Evolutionary conservation across 2,888 invertebrate genomes (phyloP), one percentile per base, ranked within the genome.

Genomic region (Xanthorhoe spadicearia): DNA sequence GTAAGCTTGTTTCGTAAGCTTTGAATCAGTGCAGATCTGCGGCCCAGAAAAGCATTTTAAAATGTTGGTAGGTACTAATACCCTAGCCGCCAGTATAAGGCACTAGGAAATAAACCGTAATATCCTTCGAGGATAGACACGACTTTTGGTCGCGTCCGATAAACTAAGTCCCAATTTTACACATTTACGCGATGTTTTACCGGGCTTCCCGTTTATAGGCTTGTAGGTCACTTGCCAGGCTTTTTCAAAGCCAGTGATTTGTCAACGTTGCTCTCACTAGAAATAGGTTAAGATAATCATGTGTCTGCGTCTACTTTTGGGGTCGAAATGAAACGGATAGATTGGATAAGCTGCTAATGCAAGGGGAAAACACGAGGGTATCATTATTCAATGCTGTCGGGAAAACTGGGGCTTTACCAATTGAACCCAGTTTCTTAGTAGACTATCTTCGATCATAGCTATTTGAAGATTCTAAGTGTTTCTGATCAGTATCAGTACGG

Each of bases 241-340:
- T 57, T 50, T 49, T 38, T 43, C 51, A 48, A 52, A 52, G 48
- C 52, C 32, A 59, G 60, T 60, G 18, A 69, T 65, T 57, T 69
- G 59, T 60, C 59, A 66, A 57, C 49, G 57, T 57, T 43, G 43
- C 63, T 51, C 57, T 8, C 54, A 59, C 49, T 59, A 56, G 46
- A 58, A 54, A 48, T 64, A 61, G 61, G 63, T 61, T 61, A 61
- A 56, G 49, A 46, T 49, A 55, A 61, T 58, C 9, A 62, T 53
- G 54, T 46, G 48, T 62, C 35, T 46, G 52, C 43, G 50, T 63
- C 32, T 51, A 17, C 55, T 53, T 53, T 61, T 46, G 35, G 55
- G 57, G 60, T 53, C 57, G 32, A 23, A 55, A 48, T 54, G 13
- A 52, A 66, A 13, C 23, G 8, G 17, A 66, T 52, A 52, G 57